Evolutionary conservation across 2,888 invertebrate species (phyloP).

Genomic region (Drosophila testacea): DNA sequence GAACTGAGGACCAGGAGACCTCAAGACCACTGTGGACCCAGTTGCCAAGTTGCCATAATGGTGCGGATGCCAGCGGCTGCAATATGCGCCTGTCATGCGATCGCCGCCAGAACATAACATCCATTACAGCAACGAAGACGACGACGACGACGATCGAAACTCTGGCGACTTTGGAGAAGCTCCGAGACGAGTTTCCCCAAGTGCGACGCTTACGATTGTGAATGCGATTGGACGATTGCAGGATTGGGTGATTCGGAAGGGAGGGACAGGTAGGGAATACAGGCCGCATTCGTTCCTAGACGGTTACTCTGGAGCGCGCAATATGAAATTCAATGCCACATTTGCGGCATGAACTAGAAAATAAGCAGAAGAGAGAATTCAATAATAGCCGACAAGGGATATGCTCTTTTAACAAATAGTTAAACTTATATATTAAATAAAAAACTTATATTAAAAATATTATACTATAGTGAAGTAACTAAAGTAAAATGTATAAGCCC

Average conservation of each 20-base stretch:
- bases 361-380: constrained; percentile 33
- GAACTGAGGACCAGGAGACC: not conserved
- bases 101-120: constrained; percentile 82
- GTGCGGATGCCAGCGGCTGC: constrained; percentile 82
- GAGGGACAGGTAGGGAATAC: no score
- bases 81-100: constrained; percentile 82
- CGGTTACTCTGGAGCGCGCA: constrained; percentile 53
- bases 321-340: constrained; percentile 82
- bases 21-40: constrained; percentile 6
- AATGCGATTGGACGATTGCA: constrained; percentile 49
- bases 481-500: no score
- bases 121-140: constrained; percentile 72
- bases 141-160: constrained; percentile 26
- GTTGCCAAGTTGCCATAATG: constrained; percentile 70
- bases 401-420: no score
- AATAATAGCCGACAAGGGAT: no score
- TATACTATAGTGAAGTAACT: no score
- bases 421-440: no score
- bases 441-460: no score
- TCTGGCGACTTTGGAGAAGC: constrained; percentile 9
- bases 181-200: constrained; percentile 46
- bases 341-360: constrained; percentile 79
- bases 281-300: not conserved
- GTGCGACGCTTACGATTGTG: constrained; percentile 64
- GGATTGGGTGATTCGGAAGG: not conserved